These are phyloP conservation scores for Ariopsis seemanni DNA, from an alignment of 2,113 vertebrate genomes.

Conservation along the genomic window DNA sequence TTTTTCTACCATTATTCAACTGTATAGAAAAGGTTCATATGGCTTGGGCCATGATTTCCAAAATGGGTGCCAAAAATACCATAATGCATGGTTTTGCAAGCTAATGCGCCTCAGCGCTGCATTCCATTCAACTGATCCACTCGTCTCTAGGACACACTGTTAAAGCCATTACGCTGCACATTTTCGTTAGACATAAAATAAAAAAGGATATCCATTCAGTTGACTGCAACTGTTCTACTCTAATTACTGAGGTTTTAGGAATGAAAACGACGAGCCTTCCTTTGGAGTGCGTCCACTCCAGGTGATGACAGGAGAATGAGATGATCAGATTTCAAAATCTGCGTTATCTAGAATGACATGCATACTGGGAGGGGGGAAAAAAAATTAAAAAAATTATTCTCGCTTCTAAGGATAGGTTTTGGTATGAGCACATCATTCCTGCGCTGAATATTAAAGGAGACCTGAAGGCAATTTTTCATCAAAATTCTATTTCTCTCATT, in stretches of 20 bases:
- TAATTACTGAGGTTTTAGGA: background rate
- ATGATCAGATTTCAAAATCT: background rate
- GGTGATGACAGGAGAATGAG: background rate
- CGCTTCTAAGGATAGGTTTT: too few species aligned
- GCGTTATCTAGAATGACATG: background rate
- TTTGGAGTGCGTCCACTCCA: background rate
- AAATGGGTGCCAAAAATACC: slow-evolving; percentile 22
- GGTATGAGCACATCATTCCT: too few species aligned
- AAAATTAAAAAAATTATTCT: too few species aligned
- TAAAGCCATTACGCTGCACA: background rate
- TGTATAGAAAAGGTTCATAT: slow-evolving; percentile 1
- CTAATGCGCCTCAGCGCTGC: background rate
- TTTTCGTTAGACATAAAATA: background rate
- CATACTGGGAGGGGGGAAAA: background rate
- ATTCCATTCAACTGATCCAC: slow-evolving; percentile 19
- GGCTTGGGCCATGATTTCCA: background rate
- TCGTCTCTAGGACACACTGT: slow-evolving; percentile 5
- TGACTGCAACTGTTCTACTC: background rate
- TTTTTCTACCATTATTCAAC: background rate
- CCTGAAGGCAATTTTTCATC: too few species aligned
- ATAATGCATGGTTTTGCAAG: background rate
- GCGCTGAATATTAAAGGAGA: background rate
- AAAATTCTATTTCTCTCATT: too few species aligned
- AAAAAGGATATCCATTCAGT: background rate
- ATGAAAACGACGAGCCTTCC: background rate